These are phyloP conservation scores for Nestor notabilis DNA, from an alignment of 2,113 vertebrate species.

Conservation along the genomic window DNA sequence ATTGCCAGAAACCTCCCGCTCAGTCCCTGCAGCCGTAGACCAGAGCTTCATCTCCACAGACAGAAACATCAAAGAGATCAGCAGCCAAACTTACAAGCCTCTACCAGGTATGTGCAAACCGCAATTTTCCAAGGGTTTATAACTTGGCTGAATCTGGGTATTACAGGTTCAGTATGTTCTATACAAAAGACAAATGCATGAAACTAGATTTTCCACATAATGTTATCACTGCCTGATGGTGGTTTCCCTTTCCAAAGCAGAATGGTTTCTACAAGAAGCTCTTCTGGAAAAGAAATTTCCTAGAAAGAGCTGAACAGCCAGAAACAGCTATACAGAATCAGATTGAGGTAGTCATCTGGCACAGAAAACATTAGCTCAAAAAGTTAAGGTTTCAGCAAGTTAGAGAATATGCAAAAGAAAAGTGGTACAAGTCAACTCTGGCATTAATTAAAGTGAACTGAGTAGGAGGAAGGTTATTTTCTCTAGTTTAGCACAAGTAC, in stretches of 20 bases:
- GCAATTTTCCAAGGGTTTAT: neutral
- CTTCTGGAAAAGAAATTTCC: neutral
- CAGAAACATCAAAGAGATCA: neutral
- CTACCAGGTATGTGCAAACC: neutral
- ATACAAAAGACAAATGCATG: neutral
- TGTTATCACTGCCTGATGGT: rapidly evolving
- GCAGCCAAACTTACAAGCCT: neutral
- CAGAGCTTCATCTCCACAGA: neutral
- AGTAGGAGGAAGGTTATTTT: conserved; percentile 10
- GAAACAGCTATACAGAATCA: neutral
- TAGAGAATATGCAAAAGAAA: neutral
- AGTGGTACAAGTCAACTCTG: neutral
- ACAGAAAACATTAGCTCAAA: neutral
- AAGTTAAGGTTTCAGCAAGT: neutral
- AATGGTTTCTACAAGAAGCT: neutral
- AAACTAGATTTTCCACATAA: neutral
- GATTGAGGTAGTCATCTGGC: neutral
- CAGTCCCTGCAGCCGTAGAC: neutral
- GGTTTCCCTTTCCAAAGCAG: neutral
- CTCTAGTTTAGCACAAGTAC: neutral
- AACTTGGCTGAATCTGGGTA: neutral
- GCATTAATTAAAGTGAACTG: neutral
- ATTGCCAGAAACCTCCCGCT: neutral
- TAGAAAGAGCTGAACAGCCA: neutral
- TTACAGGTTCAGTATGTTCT: neutral